These are phyloP conservation scores for Arizona elegans DNA, from an alignment of 2,113 vertebrate genomes.

Conservation along the genomic window DNA sequence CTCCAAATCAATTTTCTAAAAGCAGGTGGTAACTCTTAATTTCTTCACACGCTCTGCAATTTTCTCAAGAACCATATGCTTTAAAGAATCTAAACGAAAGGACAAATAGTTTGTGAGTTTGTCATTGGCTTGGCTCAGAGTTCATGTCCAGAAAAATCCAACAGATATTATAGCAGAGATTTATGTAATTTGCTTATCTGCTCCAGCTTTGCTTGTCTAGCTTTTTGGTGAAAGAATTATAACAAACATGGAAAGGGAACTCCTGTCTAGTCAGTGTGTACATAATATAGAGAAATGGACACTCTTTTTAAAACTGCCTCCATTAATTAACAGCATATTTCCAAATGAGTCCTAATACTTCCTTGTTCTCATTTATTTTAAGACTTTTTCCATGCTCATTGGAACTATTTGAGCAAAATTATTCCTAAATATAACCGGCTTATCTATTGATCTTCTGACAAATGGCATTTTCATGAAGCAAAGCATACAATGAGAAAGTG, in stretches of 20 bases:
- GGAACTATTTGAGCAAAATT: neutral
- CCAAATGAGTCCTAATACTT: neutral
- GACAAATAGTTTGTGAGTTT: neutral
- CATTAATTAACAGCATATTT: neutral
- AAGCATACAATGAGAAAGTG: neutral
- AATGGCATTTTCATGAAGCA: neutral
- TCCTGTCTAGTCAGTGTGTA: neutral
- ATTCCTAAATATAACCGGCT: neutral
- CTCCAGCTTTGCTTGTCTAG: neutral
- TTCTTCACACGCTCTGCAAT: neutral
- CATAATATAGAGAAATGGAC: neutral
- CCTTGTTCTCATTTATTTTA: neutral
- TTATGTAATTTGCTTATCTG: neutral
- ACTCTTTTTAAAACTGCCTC: neutral
- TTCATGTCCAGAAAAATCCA: neutral
- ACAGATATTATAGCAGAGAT: neutral
- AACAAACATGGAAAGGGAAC: neutral
- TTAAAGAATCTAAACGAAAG: neutral
- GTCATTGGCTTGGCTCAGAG: neutral
- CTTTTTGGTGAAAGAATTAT: neutral
- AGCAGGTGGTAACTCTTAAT: neutral
- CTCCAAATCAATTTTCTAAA: neutral
- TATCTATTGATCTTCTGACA: neutral
- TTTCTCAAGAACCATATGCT: neutral
- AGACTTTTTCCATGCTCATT: neutral